Evolutionary conservation across 2,797 vertebrate genomes (phyloP).

Genomic region (Tympanoctomys barrerae): DNA sequence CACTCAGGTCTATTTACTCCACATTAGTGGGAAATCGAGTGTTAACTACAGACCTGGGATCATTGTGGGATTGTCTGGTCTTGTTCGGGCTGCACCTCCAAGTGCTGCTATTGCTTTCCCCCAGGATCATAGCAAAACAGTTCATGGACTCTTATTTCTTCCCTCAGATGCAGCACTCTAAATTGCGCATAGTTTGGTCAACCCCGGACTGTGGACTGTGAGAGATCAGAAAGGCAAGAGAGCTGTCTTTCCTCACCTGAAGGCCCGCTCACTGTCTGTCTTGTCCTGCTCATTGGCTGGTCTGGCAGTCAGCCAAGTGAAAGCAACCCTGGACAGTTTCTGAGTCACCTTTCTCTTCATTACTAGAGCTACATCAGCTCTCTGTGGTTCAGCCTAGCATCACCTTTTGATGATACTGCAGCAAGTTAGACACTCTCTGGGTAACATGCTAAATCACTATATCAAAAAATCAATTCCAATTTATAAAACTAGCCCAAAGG

Average conservation of each 20-base stretch:
- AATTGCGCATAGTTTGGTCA: neutral
- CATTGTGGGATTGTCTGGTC: neutral
- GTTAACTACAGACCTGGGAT: neutral
- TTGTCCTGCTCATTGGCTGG: neutral
- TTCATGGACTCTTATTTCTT: neutral
- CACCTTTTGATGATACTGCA: slow-evolving; percentile 9
- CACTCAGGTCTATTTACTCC: neutral
- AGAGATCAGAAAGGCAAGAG: neutral
- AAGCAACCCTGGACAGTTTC: neutral
- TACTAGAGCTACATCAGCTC: neutral
- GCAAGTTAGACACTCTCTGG: neutral
- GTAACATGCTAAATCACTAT: neutral
- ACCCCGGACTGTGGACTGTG: neutral
- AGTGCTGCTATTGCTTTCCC: neutral
- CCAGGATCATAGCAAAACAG: neutral
- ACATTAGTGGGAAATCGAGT: too few species aligned
- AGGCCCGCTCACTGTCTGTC: neutral
- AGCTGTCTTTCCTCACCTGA: neutral
- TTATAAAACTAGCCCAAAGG: neutral
- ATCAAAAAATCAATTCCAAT: slow-evolving; percentile 45
- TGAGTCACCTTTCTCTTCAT: neutral
- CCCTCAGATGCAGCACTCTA: neutral
- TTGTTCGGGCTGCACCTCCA: neutral
- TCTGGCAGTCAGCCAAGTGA: neutral
- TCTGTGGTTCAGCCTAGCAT: neutral